Evolutionary conservation across 2,113 vertebrate genomes (phyloP).

Genomic region (Ariopsis seemanni): DNA sequence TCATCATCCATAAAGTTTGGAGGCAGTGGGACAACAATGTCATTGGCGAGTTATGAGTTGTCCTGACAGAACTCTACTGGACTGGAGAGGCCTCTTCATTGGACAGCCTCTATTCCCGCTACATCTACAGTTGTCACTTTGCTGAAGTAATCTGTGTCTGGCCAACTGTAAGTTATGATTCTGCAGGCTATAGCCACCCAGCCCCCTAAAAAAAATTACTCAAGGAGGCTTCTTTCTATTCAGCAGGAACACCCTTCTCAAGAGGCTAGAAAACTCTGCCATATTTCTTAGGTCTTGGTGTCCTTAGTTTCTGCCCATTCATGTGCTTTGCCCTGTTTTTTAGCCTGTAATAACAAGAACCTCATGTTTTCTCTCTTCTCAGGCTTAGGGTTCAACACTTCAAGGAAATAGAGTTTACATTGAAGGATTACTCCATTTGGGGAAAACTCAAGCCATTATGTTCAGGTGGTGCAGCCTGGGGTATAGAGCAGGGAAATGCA

Average conservation of each 20-base stretch:
- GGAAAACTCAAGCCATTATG: background rate
- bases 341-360: background rate
- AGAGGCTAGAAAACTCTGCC: background rate
- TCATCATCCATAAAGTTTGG: background rate
- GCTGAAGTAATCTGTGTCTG: background rate
- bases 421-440: background rate
- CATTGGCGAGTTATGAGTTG: background rate
- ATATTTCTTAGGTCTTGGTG: background rate
- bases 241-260: background rate
- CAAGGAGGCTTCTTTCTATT: background rate
- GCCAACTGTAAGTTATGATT: background rate
- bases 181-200: background rate
- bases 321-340: background rate
- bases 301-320: background rate
- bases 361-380: background rate
- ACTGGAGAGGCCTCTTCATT: background rate
- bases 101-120: background rate
- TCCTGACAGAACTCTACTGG: background rate
- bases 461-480: background rate
- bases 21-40: background rate
- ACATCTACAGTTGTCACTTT: background rate
- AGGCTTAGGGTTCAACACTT: background rate
- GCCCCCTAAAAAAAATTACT: too few relatives aligned
- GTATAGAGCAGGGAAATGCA: background rate
- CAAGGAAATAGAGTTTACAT: background rate